Evolutionary conservation across 2,888 invertebrate genomes (phyloP), one percentile per base, ranked within the genome.

Genomic region (Oscheius onirici): DNA sequence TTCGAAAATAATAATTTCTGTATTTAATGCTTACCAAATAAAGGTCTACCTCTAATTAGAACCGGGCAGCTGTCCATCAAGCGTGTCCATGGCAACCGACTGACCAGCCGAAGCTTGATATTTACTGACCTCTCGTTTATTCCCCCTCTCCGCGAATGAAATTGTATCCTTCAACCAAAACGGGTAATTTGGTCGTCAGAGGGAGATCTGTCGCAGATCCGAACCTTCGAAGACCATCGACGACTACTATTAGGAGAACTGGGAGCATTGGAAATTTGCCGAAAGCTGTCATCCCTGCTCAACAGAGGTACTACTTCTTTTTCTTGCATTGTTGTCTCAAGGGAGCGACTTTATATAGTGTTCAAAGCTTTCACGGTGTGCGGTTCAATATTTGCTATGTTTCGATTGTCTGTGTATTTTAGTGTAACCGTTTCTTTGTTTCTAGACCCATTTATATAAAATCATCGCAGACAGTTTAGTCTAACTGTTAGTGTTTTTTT

Each of bases 251-350:
- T 28, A 24, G 54, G 17, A 49, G 70, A 54, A 51, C 51, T 26
- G 70, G 63, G 1, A 70, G 70, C 26, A 70, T 70, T 63, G 70
- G 70, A 40, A 63, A 61, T 28, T 63, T 70, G n/a, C 70, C 70
- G 15, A 70, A 26, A 70, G 54, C 70, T 22, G 51, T 41, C 20
- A 54, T 70, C 17, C 63, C 61, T 5, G 61, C 63, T 41, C 70
- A 70, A 41, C 66, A 55, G 34, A 55, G 66, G 66, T 66, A 54
- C 2, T 49, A 13, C 20, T 49, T 51, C 26, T 40, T 40, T 41
- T 40, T n/a, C n/a, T n/a, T n/a, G n/a, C n/a, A n/a, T n/a, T n/a
- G n/a, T n/a, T n/a, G n/a, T n/a, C n/a, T n/a, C n/a, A n/a, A n/a
- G n/a, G n/a, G n/a, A n/a, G n/a, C n/a, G n/a, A n/a, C n/a, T n/a